These are phyloP conservation scores for Ctenodactylus gundi DNA, from an alignment of 2,113 vertebrate genomes.

Conservation along the genomic window DNA sequence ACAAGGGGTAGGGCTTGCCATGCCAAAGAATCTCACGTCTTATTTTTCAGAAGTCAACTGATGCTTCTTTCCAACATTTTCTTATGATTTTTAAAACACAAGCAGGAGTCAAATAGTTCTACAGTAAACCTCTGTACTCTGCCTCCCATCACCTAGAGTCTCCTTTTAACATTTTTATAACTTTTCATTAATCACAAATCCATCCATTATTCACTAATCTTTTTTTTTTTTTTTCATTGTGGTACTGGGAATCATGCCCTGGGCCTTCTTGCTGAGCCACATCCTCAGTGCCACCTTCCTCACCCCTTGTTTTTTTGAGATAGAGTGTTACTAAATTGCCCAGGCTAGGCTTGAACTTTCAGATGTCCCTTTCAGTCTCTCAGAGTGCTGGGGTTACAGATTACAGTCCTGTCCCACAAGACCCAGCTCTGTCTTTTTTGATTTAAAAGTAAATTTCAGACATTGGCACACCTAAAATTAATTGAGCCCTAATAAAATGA, in stretches of 20 bases:
- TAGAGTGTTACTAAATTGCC: too few relatives aligned
- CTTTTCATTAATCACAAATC: not conserved
- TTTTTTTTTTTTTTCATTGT: not conserved
- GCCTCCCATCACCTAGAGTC: not conserved
- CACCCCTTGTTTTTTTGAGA: too few relatives aligned
- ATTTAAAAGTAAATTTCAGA: conserved; percentile 30
- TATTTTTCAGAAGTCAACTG: not conserved
- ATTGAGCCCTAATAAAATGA: not conserved
- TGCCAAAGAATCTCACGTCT: conserved; percentile 7
- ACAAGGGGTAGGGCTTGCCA: not conserved
- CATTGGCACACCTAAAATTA: not conserved
- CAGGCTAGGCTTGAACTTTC: too few relatives aligned
- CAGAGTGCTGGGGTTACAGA: too few relatives aligned
- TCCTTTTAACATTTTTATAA: conserved; percentile 8
- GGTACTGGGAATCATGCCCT: too few relatives aligned
- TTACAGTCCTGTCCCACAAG: too few relatives aligned
- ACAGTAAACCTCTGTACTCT: not conserved
- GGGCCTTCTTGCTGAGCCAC: too few relatives aligned
- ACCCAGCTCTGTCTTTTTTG: too few relatives aligned
- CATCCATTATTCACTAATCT: not conserved
- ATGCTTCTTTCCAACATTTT: not conserved
- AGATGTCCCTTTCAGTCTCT: too few relatives aligned
- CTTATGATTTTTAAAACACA: not conserved
- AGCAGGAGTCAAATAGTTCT: not conserved
- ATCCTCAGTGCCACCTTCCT: too few relatives aligned